A percentile compares a stretch with the other conserved stretches of the same genome.
Conservation (phyloP, 2,113 vertebrate genomes). For the mouse (Mus musculus) region DNA sequence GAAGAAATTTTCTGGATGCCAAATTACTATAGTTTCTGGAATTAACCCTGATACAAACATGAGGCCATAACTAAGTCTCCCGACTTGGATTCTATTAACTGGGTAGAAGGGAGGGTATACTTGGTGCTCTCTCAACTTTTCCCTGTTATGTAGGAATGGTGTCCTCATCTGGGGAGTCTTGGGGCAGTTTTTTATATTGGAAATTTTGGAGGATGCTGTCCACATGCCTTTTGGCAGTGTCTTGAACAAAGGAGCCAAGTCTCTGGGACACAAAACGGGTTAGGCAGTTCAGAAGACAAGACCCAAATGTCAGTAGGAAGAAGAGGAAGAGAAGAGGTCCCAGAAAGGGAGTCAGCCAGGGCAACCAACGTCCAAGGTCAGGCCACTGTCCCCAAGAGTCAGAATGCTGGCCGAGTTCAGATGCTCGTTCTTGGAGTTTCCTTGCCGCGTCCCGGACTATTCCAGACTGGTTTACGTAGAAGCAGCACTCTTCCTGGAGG, state of each 20-base stretch:
- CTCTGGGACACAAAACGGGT: background rate
- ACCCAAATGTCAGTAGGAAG: background rate
- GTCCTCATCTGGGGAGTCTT: background rate
- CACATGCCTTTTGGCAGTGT: background rate
- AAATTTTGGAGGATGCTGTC: background rate
- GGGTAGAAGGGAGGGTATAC: too few species aligned
- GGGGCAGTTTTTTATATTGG: background rate
- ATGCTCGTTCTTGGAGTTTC: background rate
- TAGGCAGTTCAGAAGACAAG: background rate
- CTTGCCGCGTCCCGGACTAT: background rate
- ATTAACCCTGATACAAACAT: too few species aligned
- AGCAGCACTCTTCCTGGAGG: constrained; percentile 9
- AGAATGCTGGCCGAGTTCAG: background rate
- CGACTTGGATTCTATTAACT: background rate
- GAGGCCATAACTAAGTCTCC: background rate
- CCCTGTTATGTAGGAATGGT: background rate
- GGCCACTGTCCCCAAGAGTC: constrained; percentile 9
- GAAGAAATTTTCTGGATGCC: background rate
- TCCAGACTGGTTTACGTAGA: constrained; percentile 18
- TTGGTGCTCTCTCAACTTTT: background rate
- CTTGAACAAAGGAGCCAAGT: background rate
- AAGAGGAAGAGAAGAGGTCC: background rate
- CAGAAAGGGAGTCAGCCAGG: background rate
- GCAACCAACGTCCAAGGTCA: background rate
- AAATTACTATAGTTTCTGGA: background rate